These are phyloP conservation scores for Ceyx cyanopectus DNA, from an alignment of 2,113 vertebrate genomes.

Conservation along the genomic window DNA sequence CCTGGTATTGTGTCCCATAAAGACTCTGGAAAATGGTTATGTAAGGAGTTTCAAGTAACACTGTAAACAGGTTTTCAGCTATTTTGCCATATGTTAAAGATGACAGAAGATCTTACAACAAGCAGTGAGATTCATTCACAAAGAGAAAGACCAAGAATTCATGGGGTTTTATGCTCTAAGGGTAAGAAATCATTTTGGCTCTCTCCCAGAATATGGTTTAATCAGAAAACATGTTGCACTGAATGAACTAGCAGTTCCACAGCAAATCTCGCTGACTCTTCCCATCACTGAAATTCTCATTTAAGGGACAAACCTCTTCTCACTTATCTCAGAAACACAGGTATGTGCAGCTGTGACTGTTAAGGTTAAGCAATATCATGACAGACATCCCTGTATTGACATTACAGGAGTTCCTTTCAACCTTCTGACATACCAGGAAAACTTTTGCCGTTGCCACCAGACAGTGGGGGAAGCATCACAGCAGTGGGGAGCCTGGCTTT, in stretches of 20 bases:
- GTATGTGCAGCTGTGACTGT: neutral
- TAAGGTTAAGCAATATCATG: neutral
- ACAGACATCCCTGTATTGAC: neutral
- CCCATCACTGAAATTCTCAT: neutral
- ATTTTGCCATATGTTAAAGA: slow-evolving; percentile 34
- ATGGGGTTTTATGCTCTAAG: slow-evolving; percentile 5
- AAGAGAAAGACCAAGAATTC: slow-evolving; percentile 6
- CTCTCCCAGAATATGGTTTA: slow-evolving; percentile 26
- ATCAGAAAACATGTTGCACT: slow-evolving; percentile 30
- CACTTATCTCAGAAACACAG: neutral
- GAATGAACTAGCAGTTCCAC: neutral
- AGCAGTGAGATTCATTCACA: slow-evolving; percentile 28
- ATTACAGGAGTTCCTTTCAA: neutral
- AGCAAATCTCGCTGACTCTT: neutral
- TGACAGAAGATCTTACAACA: slow-evolving; percentile 23
- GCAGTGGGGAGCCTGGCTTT: neutral
- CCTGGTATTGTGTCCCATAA: neutral
- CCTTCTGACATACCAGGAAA: neutral
- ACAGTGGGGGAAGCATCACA: neutral
- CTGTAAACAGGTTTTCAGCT: neutral
- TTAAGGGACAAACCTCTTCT: neutral
- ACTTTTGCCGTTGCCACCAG: neutral
- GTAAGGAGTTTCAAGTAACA: neutral
- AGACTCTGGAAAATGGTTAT: neutral
- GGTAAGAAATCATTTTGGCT: slow-evolving; percentile 1